phyloP scores from a whole-genome alignment of 2,113 vertebrate species.

The Heteronetta atricapilla region DNA sequence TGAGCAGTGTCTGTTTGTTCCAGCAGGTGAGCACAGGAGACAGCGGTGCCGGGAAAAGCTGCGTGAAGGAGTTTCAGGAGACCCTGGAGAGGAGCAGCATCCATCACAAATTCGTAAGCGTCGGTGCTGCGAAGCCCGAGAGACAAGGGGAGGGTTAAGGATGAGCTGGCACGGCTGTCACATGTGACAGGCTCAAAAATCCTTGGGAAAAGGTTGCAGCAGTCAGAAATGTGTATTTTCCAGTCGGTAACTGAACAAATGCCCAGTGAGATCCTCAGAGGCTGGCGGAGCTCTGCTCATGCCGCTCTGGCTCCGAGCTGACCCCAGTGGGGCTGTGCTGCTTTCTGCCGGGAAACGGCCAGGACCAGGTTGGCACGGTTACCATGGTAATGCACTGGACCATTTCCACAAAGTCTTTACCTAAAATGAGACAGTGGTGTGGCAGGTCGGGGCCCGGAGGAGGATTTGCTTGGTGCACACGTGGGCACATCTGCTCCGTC shows the following conservation, averaged over 20 bases:
- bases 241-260: neutral
- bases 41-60: neutral
- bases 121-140: neutral
- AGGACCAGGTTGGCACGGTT: accelerated
- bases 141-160: neutral
- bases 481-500: too few relatives aligned
- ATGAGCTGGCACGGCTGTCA: neutral
- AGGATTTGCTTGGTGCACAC: neutral
- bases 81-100: neutral
- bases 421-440: neutral
- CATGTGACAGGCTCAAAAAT: neutral
- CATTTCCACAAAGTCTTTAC: neutral
- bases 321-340: neutral
- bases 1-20: neutral
- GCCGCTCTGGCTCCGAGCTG: neutral
- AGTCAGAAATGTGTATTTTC: neutral
- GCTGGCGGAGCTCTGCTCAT: neutral
- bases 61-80: neutral
- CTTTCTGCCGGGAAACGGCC: neutral
- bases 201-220: neutral
- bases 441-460: neutral
- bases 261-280: neutral
- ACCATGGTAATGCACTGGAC: neutral
- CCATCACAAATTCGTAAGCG: accelerated
- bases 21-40: neutral